Conservation (phyloP, 1,140 invertebrate species). For the Brachionus rotundiformis region DNA sequence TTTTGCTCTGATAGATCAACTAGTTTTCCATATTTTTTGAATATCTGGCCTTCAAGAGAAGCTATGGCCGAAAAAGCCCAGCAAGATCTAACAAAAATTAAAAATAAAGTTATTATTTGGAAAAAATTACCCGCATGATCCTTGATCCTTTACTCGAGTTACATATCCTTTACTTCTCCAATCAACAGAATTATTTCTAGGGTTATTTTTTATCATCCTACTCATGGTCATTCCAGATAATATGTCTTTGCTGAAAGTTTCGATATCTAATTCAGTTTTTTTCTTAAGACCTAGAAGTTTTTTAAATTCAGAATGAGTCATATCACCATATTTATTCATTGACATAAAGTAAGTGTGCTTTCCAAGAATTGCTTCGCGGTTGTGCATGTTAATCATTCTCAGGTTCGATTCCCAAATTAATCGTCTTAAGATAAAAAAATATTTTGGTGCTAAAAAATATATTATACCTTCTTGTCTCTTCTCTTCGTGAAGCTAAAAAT, state of each 20-base stretch:
- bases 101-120: too few species aligned
- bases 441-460: background rate
- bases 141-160: conserved; percentile 36
- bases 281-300: background rate
- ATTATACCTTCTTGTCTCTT: background rate
- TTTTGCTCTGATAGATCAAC: conserved; percentile 95
- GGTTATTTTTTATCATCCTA: conserved; percentile 12
- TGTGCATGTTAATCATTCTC: background rate
- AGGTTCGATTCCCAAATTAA: conserved; percentile 5
- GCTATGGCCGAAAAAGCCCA: conserved; percentile 67
- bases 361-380: background rate
- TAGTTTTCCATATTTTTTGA: conserved; percentile 77
- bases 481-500: background rate
- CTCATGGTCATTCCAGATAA: background rate
- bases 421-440: background rate
- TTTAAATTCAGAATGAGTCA: conserved; percentile 35
- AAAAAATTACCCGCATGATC: conserved; percentile 1
- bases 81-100: background rate
- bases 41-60: conserved; percentile 90
- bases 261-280: background rate
- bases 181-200: conserved; percentile 29
- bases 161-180: conserved; percentile 39
- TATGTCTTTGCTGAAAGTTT: conserved; percentile 14
- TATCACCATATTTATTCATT: conserved; percentile 43
- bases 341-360: background rate